Base-by-base conservation (phyloP, 2,797 vertebrate species). In the Diglossa cyanea region DNA sequence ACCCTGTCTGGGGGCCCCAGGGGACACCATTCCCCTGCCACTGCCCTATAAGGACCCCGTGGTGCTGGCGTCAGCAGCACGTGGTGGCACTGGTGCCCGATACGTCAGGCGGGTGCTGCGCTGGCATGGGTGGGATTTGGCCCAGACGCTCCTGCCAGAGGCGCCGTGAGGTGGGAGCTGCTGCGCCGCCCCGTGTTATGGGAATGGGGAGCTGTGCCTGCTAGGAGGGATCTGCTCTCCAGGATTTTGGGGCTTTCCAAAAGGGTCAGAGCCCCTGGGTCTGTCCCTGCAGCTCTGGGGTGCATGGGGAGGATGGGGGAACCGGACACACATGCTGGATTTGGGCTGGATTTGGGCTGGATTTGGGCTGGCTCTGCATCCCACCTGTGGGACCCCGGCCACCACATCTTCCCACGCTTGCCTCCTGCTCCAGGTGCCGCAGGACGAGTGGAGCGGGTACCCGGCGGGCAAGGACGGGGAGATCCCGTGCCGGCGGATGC, bases 401-500 rank as follows among this genome's bases (percentile, higher is more conserved):
- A 13, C 35, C 0, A 2, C 1, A 0, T 47, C 48, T 37, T 47
- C n/a, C 60, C 74, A 65, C 0, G 0, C 66, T 71, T 35, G 12
- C 53, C 77, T 71, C 86, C 77, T 3, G 30, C 71, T 58, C 11
- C 97, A 99, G 99, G 99, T 99, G 96, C 99, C 99, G 0, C 98
- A 99, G 70, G 99, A 99, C 48, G 99, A 99, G 84, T 99, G 99
- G 99, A 98, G 98, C 18, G 98, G 98, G 35, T 99, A 99, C 88
- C 98, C 98, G 1, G 96, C 97, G 1, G 98, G 98, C 44, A 97
- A 98, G 57, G 98, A 98, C 6, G 99, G 99, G 28, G 99, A 99
- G 98, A 99, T 99, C 77, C 99, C 99, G 1, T 99, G 99, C 96
- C 98, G 99, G 37, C 98, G 99, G 83, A 99, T 99, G 99, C 98